A percentile compares a stretch with the other conserved stretches of the same genome.
phyloP scores from a whole-genome alignment of 2,797 vertebrate genomes.

The Anableps anableps region DNA sequence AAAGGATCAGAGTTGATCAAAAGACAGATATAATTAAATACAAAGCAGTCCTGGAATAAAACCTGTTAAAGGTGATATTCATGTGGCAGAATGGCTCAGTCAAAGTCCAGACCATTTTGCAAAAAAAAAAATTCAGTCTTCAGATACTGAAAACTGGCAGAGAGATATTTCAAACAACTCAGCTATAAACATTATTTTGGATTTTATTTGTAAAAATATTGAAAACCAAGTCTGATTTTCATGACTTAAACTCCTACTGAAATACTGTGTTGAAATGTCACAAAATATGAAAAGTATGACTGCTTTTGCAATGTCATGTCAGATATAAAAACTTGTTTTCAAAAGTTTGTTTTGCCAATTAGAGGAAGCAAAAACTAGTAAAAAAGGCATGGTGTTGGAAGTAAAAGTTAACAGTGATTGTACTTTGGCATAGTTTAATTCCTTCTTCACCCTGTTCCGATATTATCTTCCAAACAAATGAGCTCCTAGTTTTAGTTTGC shows the following conservation, averaged over 20 bases:
- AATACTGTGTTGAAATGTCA: not conserved
- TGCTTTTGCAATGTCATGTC: not conserved
- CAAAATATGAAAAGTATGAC: not conserved
- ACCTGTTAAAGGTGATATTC: not conserved
- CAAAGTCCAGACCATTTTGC: not conserved
- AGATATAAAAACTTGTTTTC: not conserved
- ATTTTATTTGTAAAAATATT: not conserved
- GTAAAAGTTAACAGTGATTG: too few relatives aligned
- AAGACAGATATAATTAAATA: not conserved
- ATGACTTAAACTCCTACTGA: not conserved
- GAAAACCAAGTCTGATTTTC: not conserved
- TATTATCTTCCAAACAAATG: slow-evolving; percentile 1
- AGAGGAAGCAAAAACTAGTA: not conserved
- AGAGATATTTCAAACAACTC: not conserved
- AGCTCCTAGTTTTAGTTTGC: not conserved
- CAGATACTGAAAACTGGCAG: not conserved
- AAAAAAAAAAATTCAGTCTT: not conserved
- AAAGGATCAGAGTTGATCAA: not conserved
- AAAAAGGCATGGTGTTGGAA: not conserved
- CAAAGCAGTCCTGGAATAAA: not conserved
- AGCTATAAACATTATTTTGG: too few relatives aligned
- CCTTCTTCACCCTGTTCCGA: not conserved
- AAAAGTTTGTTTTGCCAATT: not conserved
- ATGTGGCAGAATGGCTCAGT: not conserved
- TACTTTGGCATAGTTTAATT: not conserved